Percentiles rank a stretch among this genome's conserved stretches.
phyloP scores from a whole-genome alignment of 2,797 vertebrate species.

The Hydrocynus forskahlii region DNA sequence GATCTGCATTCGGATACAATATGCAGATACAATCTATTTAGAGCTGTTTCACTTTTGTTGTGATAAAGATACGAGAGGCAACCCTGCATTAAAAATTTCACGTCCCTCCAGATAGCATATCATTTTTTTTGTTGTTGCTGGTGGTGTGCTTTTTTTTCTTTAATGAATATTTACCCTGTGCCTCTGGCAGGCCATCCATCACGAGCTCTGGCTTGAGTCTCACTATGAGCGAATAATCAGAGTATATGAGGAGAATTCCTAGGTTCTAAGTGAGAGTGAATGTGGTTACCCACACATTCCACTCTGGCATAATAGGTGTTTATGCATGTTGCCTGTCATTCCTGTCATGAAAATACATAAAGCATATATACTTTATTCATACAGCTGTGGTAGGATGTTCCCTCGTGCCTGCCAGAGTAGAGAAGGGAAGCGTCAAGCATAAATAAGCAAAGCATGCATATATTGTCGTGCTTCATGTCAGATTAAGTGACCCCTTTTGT shows the following conservation, averaged over 20 bases:
- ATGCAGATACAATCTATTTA: slow-evolving; percentile 29
- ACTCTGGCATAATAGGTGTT: slow-evolving; percentile 6
- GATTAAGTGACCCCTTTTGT: slow-evolving; percentile 18
- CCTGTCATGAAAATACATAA: slow-evolving; percentile 9
- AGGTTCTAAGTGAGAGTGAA: not conserved
- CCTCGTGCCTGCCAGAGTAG: not conserved
- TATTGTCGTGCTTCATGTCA: slow-evolving; percentile 15
- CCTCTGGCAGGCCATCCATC: slow-evolving; percentile 44
- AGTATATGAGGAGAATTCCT: not conserved
- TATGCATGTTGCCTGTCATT: slow-evolving; percentile 21
- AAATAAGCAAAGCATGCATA: slow-evolving; percentile 25
- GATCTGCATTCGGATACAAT: slow-evolving; percentile 39
- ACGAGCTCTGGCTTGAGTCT: slow-evolving; percentile 27
- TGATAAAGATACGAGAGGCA: slow-evolving; percentile 21
- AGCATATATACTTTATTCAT: slow-evolving; percentile 1
- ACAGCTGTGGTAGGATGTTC: slow-evolving; percentile 5
- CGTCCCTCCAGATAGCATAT: slow-evolving; percentile 29
- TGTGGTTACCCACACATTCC: slow-evolving; percentile 8
- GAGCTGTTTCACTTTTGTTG: not conserved
- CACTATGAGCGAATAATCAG: slow-evolving; percentile 18
- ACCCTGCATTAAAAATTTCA: slow-evolving; percentile 20
- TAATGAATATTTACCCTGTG: slow-evolving; percentile 45
- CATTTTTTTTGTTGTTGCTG: slow-evolving; percentile 2
- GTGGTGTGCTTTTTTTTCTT: slow-evolving; percentile 25
- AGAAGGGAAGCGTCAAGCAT: not conserved